These are phyloP conservation scores for Epinephelus awoara DNA, from an alignment of 2,797 vertebrate species.

Conservation along the genomic window DNA sequence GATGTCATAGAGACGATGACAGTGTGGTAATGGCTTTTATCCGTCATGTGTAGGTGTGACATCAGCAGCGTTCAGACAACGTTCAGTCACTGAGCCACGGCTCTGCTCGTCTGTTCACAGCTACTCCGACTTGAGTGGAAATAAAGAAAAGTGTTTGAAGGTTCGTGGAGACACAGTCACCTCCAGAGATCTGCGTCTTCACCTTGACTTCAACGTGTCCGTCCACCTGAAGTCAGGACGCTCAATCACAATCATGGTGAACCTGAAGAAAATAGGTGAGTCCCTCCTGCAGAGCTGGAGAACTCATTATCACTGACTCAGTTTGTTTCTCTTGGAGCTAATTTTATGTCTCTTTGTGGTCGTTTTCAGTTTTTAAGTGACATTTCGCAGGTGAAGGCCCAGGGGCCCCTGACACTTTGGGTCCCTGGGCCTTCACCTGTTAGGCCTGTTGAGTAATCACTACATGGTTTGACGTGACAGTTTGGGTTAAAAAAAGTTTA, in stretches of 20 bases:
- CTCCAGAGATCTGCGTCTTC: neutral
- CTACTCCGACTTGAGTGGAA: fast-evolving
- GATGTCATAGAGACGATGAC: slow-evolving; percentile 48
- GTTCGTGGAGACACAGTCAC: slow-evolving; percentile 13
- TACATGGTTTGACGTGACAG: no score
- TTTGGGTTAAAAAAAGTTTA: no score
- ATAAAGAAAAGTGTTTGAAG: neutral
- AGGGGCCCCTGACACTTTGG: no score
- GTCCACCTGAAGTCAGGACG: slow-evolving; percentile 45
- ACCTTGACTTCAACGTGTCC: neutral
- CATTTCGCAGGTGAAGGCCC: no score
- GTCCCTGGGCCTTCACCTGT: no score
- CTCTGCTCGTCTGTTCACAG: slow-evolving; percentile 37
- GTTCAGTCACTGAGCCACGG: neutral
- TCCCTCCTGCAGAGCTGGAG: neutral
- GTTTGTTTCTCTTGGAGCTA: no score
- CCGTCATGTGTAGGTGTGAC: no score
- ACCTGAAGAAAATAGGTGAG: slow-evolving; percentile 69
- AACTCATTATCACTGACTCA: no score
- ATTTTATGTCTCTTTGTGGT: no score
- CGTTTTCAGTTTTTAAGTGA: no score
- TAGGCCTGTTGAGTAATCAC: no score
- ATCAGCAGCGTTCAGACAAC: neutral
- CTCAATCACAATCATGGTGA: fast-evolving
- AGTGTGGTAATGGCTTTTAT: slow-evolving; percentile 67